These are phyloP conservation scores for Parazoanthus darwini DNA, from an alignment of 92 coral and sea anemone species.

Conservation along the genomic window DNA sequence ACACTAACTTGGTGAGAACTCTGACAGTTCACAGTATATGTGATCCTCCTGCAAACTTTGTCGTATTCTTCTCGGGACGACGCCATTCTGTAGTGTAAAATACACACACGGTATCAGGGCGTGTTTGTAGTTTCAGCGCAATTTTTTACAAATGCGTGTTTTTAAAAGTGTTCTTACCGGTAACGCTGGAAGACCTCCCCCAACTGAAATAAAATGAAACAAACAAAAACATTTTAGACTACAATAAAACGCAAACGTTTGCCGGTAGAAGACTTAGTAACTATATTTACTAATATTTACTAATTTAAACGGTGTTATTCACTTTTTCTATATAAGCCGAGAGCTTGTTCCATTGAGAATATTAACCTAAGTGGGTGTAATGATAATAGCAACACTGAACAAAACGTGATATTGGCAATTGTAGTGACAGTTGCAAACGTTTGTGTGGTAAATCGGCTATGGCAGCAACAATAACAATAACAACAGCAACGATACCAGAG, in stretches of 20 bases:
- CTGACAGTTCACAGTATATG: conserved; percentile 30
- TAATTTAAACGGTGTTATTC: no score
- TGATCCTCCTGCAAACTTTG: conserved; percentile 35
- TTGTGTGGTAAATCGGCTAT: no score
- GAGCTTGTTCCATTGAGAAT: no score
- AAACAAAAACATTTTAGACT: not conserved
- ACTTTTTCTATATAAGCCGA: no score
- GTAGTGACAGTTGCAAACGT: no score
- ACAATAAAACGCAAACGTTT: not conserved
- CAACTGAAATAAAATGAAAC: not conserved
- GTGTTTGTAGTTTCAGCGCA: not conserved
- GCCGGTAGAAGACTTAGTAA: no score
- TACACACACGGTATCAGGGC: not conserved
- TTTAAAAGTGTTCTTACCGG: not conserved
- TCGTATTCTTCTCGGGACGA: not conserved
- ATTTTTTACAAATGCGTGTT: not conserved
- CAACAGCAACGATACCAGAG: no score
- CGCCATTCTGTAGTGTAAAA: not conserved
- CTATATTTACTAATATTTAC: no score
- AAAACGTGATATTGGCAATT: no score
- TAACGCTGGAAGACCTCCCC: not conserved
- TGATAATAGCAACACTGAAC: no score
- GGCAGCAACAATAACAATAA: no score
- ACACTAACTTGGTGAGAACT: conserved; percentile 16
- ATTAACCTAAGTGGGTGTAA: no score